Evolutionary conservation across 1,140 invertebrate genomes (phyloP).

Genomic region (Episyrphus balteatus): DNA sequence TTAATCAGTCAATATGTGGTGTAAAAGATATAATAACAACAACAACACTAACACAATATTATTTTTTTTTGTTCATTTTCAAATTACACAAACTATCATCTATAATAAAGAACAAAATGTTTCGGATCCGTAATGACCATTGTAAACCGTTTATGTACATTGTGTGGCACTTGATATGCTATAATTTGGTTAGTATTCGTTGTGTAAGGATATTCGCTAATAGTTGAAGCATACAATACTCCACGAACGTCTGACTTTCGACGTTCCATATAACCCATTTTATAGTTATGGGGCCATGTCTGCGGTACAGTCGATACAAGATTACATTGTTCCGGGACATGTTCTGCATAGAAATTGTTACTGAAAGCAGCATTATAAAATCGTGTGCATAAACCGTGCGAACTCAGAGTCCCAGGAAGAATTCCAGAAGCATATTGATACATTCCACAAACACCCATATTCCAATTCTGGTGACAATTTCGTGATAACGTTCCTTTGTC

Average conservation of each 20-base stretch:
- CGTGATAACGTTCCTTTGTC: constrained; percentile 29
- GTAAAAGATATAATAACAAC: too few species aligned
- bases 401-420: constrained; percentile 20
- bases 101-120: too few species aligned
- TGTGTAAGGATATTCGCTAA: background rate
- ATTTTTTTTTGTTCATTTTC: too few species aligned
- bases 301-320: background rate
- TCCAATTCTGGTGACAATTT: constrained; percentile 31
- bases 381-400: constrained; percentile 30
- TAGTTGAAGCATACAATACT: background rate
- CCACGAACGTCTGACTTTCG: background rate
- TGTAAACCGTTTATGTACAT: too few species aligned
- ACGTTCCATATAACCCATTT: background rate
- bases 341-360: constrained; percentile 29
- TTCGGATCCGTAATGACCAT: too few species aligned
- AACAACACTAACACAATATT: too few species aligned
- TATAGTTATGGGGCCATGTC: background rate
- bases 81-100: too few species aligned
- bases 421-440: constrained; percentile 23
- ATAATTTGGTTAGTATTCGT: background rate
- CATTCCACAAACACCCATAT: constrained; percentile 26
- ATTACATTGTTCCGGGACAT: background rate
- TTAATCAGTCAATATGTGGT: too few species aligned
- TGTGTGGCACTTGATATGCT: too few species aligned
- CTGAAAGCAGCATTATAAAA: constrained; percentile 34